Percentiles rank a stretch among this genome's conserved stretches.
Conservation (phyloP, 2,113 vertebrate genomes). For the Tenrec ecaudatus region DNA sequence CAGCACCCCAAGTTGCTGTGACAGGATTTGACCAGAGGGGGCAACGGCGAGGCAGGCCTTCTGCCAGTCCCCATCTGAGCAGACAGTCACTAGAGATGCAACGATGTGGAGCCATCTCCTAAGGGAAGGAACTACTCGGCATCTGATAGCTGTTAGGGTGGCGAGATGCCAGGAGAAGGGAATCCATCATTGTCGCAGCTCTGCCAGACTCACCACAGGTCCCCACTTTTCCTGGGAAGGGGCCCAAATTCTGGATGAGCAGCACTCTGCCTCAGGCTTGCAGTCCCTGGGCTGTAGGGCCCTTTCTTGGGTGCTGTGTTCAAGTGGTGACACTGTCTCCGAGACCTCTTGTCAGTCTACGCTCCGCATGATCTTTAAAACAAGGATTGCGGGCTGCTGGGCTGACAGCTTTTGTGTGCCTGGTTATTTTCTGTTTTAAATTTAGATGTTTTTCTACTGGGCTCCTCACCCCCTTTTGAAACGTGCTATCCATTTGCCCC, state of each 20-base stretch:
- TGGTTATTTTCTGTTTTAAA: background rate
- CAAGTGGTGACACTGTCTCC: fast-evolving
- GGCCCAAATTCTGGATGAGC: background rate
- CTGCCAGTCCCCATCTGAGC: background rate
- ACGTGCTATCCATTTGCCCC: background rate
- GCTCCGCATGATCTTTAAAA: background rate
- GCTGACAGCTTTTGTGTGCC: background rate
- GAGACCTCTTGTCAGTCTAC: background rate
- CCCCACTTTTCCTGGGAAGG: background rate
- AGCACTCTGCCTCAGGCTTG: background rate
- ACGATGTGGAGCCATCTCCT: fast-evolving
- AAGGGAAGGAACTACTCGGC: background rate
- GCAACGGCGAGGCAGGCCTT: fast-evolving
- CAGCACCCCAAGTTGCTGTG: background rate
- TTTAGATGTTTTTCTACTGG: background rate
- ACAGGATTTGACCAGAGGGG: background rate
- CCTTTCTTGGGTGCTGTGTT: background rate
- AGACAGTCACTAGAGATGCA: fast-evolving
- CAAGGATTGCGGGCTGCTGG: background rate
- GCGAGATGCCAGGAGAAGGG: background rate
- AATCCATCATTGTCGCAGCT: background rate
- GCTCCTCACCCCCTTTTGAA: background rate
- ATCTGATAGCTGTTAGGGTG: too few species aligned
- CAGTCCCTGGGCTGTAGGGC: too few species aligned
- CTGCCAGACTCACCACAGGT: too few species aligned